These are phyloP conservation scores for Ursus arctos DNA, from an alignment of 2,113 vertebrate genomes.

Conservation along the genomic window DNA sequence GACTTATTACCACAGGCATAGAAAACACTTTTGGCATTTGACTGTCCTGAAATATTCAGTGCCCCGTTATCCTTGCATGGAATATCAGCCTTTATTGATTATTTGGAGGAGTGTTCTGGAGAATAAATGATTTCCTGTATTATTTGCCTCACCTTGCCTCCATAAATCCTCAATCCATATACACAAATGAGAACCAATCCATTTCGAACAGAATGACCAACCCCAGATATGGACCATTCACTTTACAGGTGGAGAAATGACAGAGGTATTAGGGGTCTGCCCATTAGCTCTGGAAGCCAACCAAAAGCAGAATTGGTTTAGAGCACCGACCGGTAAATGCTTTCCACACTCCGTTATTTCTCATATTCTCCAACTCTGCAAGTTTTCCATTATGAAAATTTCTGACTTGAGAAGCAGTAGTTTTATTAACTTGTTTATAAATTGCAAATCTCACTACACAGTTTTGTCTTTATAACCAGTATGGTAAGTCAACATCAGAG, in stretches of 20 bases:
- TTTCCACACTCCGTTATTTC: not conserved
- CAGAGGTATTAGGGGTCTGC: not conserved
- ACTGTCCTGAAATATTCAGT: not conserved
- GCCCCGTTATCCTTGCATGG: not conserved
- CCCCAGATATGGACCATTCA: not conserved
- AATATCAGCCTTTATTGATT: not conserved
- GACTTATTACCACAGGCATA: not conserved
- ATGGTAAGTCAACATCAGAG: slow-evolving; percentile 5
- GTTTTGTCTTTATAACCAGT: not conserved
- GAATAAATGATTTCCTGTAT: not conserved
- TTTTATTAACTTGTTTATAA: not conserved
- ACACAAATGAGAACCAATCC: not conserved
- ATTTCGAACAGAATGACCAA: slow-evolving; percentile 9
- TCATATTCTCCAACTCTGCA: not conserved
- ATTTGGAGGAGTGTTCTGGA: not conserved
- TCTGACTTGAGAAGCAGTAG: not conserved
- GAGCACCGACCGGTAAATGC: not conserved
- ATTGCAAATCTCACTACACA: not conserved
- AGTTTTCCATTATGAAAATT: slow-evolving; percentile 20
- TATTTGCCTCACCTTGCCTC: not conserved
- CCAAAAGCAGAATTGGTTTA: not conserved
- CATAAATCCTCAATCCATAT: not conserved
- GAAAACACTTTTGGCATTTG: not conserved
- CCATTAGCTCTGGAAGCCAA: not conserved
- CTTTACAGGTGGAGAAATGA: not conserved